Percentiles rank a stretch among this genome's conserved stretches.
phyloP scores from a whole-genome alignment of 2,797 vertebrate genomes.

The Vireo griseus region DNA sequence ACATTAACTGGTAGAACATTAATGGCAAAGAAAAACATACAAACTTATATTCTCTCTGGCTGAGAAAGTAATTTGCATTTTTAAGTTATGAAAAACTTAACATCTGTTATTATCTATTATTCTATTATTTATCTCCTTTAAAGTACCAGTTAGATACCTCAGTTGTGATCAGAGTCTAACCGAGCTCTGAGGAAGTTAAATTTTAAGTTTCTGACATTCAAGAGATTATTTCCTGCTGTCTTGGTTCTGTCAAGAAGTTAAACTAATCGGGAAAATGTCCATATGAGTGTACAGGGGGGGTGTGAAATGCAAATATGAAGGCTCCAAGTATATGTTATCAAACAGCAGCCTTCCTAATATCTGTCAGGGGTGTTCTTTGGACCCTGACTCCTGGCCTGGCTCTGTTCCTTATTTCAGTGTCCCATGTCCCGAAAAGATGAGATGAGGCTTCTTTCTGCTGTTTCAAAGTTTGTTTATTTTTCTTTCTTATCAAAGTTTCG shows the following conservation, averaged over 20 bases:
- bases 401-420: no score
- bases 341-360: not conserved
- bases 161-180: not conserved
- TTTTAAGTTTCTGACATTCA: conserved; percentile 29
- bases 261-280: not conserved
- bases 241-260: not conserved
- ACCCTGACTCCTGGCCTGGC: no score
- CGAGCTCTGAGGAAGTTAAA: not conserved
- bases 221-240: not conserved
- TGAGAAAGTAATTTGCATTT: conserved; percentile 14
- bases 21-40: not conserved
- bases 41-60: not conserved
- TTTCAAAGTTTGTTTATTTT: no score
- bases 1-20: conserved; percentile 6
- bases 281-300: not conserved
- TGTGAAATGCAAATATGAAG: not conserved
- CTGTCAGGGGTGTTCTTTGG: no score
- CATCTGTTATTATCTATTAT: conserved; percentile 27
- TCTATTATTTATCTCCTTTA: conserved; percentile 13
- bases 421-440: no score
- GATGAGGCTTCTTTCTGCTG: no score
- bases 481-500: no score
- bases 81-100: conserved; percentile 15
- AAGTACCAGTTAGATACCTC: not conserved
- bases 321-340: not conserved